Evolutionary conservation across 1,140 invertebrate genomes (phyloP).

Genomic region (Drosophila bocqueti): DNA sequence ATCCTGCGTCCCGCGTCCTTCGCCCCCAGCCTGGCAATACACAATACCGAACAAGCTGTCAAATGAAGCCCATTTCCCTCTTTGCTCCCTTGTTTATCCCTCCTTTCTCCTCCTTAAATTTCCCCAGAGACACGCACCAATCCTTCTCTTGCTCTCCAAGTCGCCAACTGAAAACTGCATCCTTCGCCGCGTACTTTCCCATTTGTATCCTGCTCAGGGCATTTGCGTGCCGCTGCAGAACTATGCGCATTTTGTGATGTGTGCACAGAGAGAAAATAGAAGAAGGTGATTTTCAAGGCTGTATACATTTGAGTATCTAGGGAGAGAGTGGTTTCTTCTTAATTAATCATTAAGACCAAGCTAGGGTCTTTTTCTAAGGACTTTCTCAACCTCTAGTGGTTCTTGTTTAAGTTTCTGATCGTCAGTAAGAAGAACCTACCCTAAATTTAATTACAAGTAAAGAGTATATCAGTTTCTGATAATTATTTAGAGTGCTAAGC

Average conservation of each 20-base stretch:
- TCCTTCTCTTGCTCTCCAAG: conserved; percentile 19
- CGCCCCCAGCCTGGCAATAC: conserved; percentile 34
- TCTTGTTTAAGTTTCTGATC: neutral
- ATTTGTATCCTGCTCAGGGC: conserved; percentile 41
- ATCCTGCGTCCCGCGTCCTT: neutral
- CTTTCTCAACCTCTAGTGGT: neutral
- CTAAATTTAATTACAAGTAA: neutral
- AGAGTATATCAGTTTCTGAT: neutral
- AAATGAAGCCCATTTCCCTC: conserved; percentile 77
- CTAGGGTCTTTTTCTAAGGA: too few species aligned
- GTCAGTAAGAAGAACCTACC: neutral
- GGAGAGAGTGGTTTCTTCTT: neutral
- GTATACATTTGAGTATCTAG: rapidly evolving
- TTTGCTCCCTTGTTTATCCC: conserved; percentile 4
- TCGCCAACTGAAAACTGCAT: conserved; percentile 32
- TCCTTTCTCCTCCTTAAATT: neutral
- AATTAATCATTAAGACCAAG: neutral
- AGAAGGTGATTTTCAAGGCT: too few species aligned
- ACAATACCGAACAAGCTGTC: conserved; percentile 80
- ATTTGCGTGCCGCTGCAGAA: conserved; percentile 64
- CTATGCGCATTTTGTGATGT: conserved; percentile 72
- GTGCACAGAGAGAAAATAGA: conserved; percentile 20
- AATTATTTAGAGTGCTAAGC: conserved; percentile 6
- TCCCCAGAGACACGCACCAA: conserved; percentile 38
- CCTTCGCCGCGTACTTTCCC: conserved; percentile 29